Evolutionary conservation across 1,140 invertebrate species (phyloP), one percentile per base, ranked within the genome.

Genomic region (Drosophila simulans): DNA sequence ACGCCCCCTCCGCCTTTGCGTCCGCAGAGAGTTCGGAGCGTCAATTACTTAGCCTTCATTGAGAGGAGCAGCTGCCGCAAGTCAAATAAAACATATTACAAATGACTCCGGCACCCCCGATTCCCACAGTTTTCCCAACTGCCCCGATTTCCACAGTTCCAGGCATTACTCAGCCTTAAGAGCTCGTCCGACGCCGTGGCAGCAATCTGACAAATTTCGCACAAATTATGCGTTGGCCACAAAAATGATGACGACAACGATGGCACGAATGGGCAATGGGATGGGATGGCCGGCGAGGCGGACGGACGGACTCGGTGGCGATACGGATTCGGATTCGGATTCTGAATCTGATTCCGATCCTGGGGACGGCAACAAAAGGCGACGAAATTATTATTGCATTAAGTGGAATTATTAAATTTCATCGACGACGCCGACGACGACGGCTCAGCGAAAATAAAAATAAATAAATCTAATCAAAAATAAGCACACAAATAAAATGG

Each of bases 381-480:
- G 82, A 88, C 82, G 84, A 89, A 89, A 89, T 89, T 89, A 89
- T 89, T 89, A 89, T 89, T 89, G 84, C 84, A 89, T 89, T 89
- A 89, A 89, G 84, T 89, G 84, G 84, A 89, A 89, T 89, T 89
- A 89, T 89, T 89, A 89, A 89, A 89, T 89, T 89, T 89, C 84
- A 89, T 89, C 83, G 84, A 68, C 70, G 62, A 45, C 77, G 71
- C 57, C 57, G 70, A 54, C 66, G 75, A 64, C 66, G 65, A 63
- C 60, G 80, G 80, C 82, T 80, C 76, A 77, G 77, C 83, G 66
- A 80, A 80, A 89, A 89, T 89, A 84, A 89, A 89, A 89, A 89
- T 89, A 89, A 89, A 89, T 89, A 89, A 89, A 89, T 89, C 84
- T 89, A 84, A 89, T 89, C 84, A 89, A 89, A 89, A 89, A 89